Base-by-base conservation (phyloP, 2,888 invertebrate genomes). In the Elgonia sp. region DNA sequence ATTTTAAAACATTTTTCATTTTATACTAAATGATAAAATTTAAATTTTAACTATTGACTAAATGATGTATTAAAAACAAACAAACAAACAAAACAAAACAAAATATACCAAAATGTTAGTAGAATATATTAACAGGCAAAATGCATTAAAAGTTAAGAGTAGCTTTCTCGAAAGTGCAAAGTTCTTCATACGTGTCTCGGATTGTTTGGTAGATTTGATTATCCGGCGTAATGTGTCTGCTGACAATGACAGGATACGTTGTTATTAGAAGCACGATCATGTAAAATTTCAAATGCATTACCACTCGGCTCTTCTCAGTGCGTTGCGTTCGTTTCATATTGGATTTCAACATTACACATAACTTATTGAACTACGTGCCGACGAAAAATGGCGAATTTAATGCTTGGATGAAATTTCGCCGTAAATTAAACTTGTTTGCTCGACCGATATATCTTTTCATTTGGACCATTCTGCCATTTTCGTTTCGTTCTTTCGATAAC, bases 251-350 rank as follows among this genome's bases (percentile, higher is more conserved):
- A 39, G 39, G 63, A n/a, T 14, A 46, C 65, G 57, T 85, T 85
- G 55, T 67, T 67, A 80, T 67, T 84, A 70, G 73, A 75, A 75
- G 79, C 80, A 85, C 85, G 85, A 80, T 72, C 62, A 80, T 75
- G 85, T 80, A 85, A 85, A 79, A 80, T 85, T 85, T 85, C 46
- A 72, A 73, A 80, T 85, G 85, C 80, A 85, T 75, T 80, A 60
- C 73, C 53, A 39, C 40, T 60, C 63, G n/a, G 16, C 18, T 29
- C 20, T n/a, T n/a, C 40, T 46, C 55, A 53, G 65, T 50, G 20
- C 62, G 69, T 29, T n/a, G 60, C 72, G 18, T 65, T 42, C 55
- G 40, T 65, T 53, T 63, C 73, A 73, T 79, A 72, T 84, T 79
- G 79, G 79, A 84, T 73, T 79, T 73, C 84, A 77, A 46, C 80